These are phyloP conservation scores for Pristionchus fissidentatus DNA, from an alignment of 2,888 invertebrate genomes.

Conservation along the genomic window DNA sequence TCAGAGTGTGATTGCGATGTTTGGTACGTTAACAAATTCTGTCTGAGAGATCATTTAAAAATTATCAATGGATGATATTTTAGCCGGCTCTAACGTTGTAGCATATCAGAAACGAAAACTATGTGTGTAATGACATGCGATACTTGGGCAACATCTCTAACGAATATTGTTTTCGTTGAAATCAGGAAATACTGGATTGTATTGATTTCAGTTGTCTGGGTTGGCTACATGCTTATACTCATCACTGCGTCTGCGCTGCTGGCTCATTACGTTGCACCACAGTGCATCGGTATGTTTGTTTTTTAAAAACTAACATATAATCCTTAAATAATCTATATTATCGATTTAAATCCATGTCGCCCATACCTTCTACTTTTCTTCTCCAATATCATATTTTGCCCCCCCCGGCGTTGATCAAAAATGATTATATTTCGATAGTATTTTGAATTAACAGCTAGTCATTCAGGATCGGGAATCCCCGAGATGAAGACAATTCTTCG, in stretches of 20 bases:
- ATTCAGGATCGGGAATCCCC: slow-evolving; percentile 61
- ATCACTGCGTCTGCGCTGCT: slow-evolving; percentile 79
- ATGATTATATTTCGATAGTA: not conserved
- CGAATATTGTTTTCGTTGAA: not conserved
- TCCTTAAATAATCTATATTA: not conserved
- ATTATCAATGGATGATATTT: too few relatives aligned
- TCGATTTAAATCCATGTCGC: not conserved
- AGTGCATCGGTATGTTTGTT: slow-evolving; percentile 85
- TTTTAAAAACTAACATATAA: not conserved
- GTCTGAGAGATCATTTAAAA: not conserved
- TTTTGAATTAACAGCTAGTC: not conserved
- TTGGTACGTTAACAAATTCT: not conserved
- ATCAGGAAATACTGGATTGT: not conserved
- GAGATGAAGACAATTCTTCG: slow-evolving; percentile 87
- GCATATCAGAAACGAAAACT: too few relatives aligned
- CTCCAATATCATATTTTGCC: not conserved
- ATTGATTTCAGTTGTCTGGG: slow-evolving; percentile 36
- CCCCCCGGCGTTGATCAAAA: not conserved
- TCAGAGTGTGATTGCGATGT: slow-evolving; percentile 8
- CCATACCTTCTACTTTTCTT: not conserved
- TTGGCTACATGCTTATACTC: slow-evolving; percentile 62
- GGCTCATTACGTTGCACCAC: slow-evolving; percentile 95
- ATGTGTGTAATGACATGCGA: not conserved
- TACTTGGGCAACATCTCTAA: not conserved
- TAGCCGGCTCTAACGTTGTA: too few relatives aligned